phyloP scores from a whole-genome alignment of 64 coral and sea anemone genomes.

The Orbicella faveolata region DNA sequence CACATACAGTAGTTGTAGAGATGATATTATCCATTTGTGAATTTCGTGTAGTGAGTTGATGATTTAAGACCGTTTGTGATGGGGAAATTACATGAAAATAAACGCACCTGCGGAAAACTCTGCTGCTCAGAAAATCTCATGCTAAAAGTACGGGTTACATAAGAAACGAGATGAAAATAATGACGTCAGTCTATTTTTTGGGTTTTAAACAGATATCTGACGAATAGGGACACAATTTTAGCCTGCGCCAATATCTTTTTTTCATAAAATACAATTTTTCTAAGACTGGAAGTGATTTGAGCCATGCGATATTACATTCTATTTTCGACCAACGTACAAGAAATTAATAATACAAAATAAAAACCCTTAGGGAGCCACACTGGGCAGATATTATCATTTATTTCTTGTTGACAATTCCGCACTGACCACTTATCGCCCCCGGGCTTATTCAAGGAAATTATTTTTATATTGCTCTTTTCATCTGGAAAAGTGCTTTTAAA shows the following conservation, averaged over 20 bases:
- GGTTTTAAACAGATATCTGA: neutral
- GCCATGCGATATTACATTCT: neutral
- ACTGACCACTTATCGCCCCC: constrained; percentile 10
- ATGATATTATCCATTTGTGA: no score
- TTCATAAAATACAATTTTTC: neutral
- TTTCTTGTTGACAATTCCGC: constrained; percentile 29
- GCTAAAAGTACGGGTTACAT: neutral
- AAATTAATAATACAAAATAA: constrained; percentile 7
- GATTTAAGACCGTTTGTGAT: no score
- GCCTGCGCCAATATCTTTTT: neutral
- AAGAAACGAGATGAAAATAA: neutral
- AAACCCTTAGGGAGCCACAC: constrained; percentile 9
- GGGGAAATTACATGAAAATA: neutral
- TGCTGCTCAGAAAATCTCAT: neutral
- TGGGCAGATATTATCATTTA: neutral
- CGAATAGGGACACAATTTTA: neutral
- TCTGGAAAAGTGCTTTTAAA: constrained; percentile 1
- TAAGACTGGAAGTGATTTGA: neutral
- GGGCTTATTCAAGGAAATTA: constrained; percentile 21
- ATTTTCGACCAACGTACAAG: neutral
- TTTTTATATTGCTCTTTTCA: constrained; percentile 46
- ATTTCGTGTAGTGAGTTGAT: no score
- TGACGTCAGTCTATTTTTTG: neutral
- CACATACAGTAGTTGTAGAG: no score
- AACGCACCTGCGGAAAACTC: neutral